A percentile compares a stretch with the other conserved stretches of the same genome.
Evolutionary conservation across 1,140 invertebrate species (phyloP).

Genomic region (Leptestheria dahalacensis): DNA sequence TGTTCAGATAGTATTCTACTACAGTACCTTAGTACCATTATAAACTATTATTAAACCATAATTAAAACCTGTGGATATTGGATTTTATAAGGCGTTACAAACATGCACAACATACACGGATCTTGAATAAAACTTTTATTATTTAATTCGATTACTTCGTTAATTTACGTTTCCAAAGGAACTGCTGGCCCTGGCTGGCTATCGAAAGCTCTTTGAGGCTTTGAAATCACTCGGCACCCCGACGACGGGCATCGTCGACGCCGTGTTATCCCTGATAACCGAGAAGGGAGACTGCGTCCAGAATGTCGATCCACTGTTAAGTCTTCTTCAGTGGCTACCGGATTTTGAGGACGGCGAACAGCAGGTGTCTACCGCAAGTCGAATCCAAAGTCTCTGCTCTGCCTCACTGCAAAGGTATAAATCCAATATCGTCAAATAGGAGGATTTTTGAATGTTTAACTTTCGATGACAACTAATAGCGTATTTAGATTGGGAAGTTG

Average conservation of each 20-base stretch:
- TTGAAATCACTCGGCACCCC: conserved; percentile 26
- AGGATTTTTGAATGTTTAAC: no score
- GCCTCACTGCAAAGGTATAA: conserved; percentile 8
- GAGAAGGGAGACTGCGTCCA: conserved; percentile 19
- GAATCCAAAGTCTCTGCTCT: neutral
- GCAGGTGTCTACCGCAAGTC: neutral
- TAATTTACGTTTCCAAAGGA: conserved; percentile 16
- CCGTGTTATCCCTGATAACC: conserved; percentile 28
- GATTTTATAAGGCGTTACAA: no score
- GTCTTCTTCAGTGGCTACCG: conserved; percentile 27
- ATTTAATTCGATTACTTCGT: neutral
- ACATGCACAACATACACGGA: no score
- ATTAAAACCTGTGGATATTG: no score
- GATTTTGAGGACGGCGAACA: conserved; percentile 27
- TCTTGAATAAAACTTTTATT: no score
- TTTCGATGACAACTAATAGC: no score
- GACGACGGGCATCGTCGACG: conserved; percentile 25
- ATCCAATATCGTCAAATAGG: no score
- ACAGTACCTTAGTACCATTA: no score
- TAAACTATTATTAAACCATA: no score
- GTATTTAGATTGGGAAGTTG: no score
- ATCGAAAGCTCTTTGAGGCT: conserved; percentile 26
- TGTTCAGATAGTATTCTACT: no score
- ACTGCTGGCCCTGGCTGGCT: conserved; percentile 17
- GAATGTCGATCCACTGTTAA: conserved; percentile 24